A percentile compares a stretch with the other conserved stretches of the same genome.
Conservation (phyloP, 1,140 invertebrate genomes). For the Drosophila kurseongensis region DNA sequence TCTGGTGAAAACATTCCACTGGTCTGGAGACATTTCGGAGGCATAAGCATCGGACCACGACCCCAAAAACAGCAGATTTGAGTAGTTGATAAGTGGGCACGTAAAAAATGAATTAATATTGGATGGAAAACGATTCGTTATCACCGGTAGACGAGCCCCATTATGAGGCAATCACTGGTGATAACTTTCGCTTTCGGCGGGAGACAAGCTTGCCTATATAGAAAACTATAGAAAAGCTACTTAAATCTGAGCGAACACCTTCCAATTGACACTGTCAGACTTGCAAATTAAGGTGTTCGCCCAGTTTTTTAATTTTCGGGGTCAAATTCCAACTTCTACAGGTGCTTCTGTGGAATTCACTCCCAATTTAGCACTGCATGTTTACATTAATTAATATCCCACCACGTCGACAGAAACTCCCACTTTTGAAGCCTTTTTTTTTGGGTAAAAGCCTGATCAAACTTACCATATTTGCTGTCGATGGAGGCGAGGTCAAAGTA, state of each 20-base stretch:
- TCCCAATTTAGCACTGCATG: constrained; percentile 1
- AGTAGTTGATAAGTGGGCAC: constrained; percentile 56
- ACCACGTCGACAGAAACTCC: constrained; percentile 43
- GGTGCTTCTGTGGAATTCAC: constrained; percentile 17
- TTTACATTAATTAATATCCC: not conserved
- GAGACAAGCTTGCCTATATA: constrained; percentile 17
- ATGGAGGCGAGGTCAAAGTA: constrained; percentile 91
- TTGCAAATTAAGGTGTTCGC: constrained; percentile 66
- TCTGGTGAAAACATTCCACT: constrained; percentile 50
- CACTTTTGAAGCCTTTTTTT: not conserved
- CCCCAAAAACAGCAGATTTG: constrained; percentile 48
- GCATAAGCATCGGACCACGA: constrained; percentile 41
- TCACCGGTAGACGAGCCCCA: constrained; percentile 53
- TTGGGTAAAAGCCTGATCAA: not conserved
- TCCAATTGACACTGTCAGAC: constrained; percentile 54
- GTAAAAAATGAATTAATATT: constrained; percentile 17
- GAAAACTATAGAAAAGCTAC: constrained; percentile 27
- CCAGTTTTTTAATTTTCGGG: constrained; percentile 11
- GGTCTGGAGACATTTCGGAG: constrained; percentile 18
- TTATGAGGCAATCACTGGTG: constrained; percentile 31
- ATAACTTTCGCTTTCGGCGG: constrained; percentile 68
- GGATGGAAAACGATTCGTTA: constrained; percentile 37
- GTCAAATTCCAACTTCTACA: constrained; percentile 72
- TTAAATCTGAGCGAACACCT: constrained; percentile 39
- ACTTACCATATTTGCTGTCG: constrained; percentile 92